phyloP scores from a whole-genome alignment of 2,888 invertebrate species.

The Lasius platythorax region DNA sequence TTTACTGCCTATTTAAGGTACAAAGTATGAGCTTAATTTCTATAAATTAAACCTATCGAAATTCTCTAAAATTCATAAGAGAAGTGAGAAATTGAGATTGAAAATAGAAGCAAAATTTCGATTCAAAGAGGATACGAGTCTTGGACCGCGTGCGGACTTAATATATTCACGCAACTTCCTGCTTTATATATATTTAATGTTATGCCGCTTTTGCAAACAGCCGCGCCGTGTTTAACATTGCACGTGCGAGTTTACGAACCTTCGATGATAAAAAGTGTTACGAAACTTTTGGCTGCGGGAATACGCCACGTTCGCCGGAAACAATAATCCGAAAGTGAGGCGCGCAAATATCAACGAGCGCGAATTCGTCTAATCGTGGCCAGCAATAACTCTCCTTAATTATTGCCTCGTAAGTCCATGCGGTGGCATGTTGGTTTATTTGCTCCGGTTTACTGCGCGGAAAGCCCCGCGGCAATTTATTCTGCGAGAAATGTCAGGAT shows the following conservation, averaged over 20 bases:
- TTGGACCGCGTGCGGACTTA: slow-evolving; percentile 25
- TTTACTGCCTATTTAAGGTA: neutral
- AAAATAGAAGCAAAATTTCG: neutral
- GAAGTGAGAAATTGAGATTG: neutral
- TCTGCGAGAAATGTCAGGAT: neutral
- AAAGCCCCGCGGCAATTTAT: slow-evolving; percentile 46
- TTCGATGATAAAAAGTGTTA: slow-evolving; percentile 25
- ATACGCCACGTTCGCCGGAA: neutral
- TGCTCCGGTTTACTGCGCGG: neutral
- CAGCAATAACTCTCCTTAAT: slow-evolving; percentile 28
- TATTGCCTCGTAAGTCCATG: slow-evolving; percentile 14
- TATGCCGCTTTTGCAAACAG: neutral
- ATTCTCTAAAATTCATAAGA: neutral
- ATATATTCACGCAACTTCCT: slow-evolving; percentile 9
- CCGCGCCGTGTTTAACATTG: slow-evolving; percentile 25
- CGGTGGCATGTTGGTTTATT: slow-evolving; percentile 16
- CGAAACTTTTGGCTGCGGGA: neutral
- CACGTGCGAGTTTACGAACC: slow-evolving; percentile 11
- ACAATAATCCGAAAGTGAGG: slow-evolving; percentile 31
- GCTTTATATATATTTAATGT: slow-evolving; percentile 3
- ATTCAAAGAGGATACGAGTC: slow-evolving; percentile 13
- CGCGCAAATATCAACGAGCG: neutral
- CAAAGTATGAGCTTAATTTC: neutral
- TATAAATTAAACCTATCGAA: neutral
- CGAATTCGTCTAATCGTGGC: slow-evolving; percentile 18